These are phyloP conservation scores for Gryllus longicercus DNA, from an alignment of 2,888 invertebrate genomes.

Conservation along the genomic window DNA sequence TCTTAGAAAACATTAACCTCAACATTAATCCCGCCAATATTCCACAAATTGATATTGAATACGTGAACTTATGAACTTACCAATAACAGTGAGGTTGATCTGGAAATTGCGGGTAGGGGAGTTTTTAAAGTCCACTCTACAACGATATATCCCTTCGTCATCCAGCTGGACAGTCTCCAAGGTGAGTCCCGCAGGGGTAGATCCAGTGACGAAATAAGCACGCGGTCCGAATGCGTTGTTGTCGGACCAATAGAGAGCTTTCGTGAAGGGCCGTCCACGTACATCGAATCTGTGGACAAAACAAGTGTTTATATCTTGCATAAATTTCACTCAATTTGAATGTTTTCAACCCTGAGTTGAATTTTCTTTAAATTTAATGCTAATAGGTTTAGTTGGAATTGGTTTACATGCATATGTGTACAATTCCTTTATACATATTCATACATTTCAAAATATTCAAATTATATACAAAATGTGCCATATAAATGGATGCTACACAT, in stretches of 20 bases:
- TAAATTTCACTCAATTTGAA: no score
- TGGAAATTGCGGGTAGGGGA: slow-evolving; percentile 56
- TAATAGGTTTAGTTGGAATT: no score
- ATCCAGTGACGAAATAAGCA: slow-evolving; percentile 49
- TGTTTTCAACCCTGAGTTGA: no score
- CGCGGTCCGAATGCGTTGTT: slow-evolving; percentile 51
- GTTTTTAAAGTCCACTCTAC: slow-evolving; percentile 55
- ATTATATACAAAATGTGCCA: no score
- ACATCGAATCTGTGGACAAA: slow-evolving; percentile 50
- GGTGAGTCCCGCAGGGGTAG: slow-evolving; percentile 50
- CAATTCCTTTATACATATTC: no score
- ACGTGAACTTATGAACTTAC: slow-evolving; percentile 44
- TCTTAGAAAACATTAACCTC: no score
- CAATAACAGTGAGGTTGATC: slow-evolving; percentile 55
- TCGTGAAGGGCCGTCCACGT: slow-evolving; percentile 50
- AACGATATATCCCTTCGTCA: slow-evolving; percentile 49
- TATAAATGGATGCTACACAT: no score
- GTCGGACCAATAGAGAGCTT: slow-evolving; percentile 53
- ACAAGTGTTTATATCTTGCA: background rate
- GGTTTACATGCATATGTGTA: no score
- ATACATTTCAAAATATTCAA: no score
- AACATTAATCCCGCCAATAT: no score
- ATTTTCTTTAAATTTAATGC: no score
- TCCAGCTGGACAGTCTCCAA: slow-evolving; percentile 49
- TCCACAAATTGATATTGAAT: no score